phyloP scores from a whole-genome alignment of 1,140 invertebrate species.

The Pogonomyrmex californicus region DNA sequence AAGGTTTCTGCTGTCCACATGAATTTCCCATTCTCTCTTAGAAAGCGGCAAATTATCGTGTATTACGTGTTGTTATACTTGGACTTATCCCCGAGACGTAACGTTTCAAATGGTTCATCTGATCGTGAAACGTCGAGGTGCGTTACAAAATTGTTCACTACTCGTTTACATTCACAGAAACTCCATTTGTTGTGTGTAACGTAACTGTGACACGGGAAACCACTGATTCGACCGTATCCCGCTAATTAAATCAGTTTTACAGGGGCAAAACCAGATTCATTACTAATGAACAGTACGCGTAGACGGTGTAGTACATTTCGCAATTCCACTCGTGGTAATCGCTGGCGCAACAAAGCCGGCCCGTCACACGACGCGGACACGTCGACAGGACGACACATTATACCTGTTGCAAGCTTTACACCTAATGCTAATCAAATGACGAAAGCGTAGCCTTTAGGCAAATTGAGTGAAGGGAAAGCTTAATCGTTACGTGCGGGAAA shows the following conservation, averaged over 20 bases:
- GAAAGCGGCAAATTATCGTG: background rate
- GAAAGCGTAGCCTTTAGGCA: constrained; percentile 1
- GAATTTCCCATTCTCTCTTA: background rate
- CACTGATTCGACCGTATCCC: constrained; percentile 34
- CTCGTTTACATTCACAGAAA: constrained; percentile 15
- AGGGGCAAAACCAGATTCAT: constrained; percentile 56
- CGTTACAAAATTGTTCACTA: constrained; percentile 13
- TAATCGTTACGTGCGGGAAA: constrained; percentile 1
- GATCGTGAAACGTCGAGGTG: background rate
- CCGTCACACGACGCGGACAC: constrained; percentile 60
- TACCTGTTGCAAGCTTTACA: constrained; percentile 73
- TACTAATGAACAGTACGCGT: constrained; percentile 68
- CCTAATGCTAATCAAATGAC: constrained; percentile 29
- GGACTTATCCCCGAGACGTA: background rate
- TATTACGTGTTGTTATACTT: background rate
- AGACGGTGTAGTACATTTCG: constrained; percentile 25
- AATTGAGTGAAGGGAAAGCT: background rate
- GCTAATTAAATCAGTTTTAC: constrained; percentile 73
- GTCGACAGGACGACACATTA: constrained; percentile 49
- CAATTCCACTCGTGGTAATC: constrained; percentile 57
- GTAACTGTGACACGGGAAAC: background rate
- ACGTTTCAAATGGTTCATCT: constrained; percentile 5
- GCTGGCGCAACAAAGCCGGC: constrained; percentile 51
- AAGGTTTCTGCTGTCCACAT: background rate
- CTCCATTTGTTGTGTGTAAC: background rate